These are phyloP conservation scores for Oceanodroma leucorhoa DNA, from an alignment of 2,797 vertebrate genomes.

Conservation along the genomic window DNA sequence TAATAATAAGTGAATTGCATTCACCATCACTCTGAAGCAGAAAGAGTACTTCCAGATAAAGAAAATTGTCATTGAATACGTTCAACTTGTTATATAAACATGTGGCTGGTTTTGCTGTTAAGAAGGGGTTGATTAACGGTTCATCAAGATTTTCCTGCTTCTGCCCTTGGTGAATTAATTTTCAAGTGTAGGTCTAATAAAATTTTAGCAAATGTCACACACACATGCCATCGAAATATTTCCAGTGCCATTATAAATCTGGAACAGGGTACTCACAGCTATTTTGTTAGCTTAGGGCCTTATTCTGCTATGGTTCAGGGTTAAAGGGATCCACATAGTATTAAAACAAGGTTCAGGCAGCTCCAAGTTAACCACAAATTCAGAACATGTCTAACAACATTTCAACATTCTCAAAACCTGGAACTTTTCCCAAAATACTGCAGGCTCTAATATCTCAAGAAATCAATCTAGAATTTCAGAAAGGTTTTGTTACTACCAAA, in stretches of 20 bases:
- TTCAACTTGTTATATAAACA: not conserved
- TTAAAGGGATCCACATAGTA: conserved; percentile 44
- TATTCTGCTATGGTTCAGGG: conserved; percentile 37
- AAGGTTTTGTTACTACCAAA: not conserved
- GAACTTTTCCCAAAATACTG: conserved; percentile 34
- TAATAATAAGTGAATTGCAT: not conserved
- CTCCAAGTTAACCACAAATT: conserved; percentile 54
- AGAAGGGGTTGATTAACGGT: not conserved
- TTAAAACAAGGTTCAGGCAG: conserved; percentile 34
- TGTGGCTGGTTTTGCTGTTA: not conserved
- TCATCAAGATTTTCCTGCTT: not conserved
- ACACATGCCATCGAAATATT: not conserved
- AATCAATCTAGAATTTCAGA: not conserved
- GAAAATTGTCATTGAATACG: not conserved
- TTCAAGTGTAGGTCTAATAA: not conserved
- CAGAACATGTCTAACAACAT: conserved; percentile 55
- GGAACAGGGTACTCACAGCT: not conserved
- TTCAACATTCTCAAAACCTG: conserved; percentile 1
- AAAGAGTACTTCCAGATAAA: not conserved
- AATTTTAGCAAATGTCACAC: not conserved
- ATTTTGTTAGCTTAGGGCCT: conserved; percentile 18
- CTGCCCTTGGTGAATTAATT: not conserved
- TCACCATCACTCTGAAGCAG: not conserved
- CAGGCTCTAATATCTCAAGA: not conserved
- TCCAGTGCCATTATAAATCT: not conserved